Conservation (phyloP, 2,797 vertebrate genomes). For the Cottoperca gobio region DNA sequence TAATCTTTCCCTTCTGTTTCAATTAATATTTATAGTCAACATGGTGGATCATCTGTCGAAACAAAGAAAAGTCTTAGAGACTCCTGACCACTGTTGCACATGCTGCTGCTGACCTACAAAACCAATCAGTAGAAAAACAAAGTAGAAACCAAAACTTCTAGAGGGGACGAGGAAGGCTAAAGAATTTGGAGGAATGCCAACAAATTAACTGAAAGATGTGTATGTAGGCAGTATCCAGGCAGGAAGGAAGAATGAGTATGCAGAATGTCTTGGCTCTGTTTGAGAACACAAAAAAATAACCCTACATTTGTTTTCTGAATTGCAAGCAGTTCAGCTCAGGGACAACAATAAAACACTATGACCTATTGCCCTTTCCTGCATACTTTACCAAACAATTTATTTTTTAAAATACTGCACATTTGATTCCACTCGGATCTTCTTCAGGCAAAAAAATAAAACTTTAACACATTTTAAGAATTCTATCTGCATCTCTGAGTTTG, state of each 20-base stretch:
- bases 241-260: conserved; percentile 74
- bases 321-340: conserved; percentile 24
- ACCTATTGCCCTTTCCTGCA: neutral
- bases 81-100: neutral
- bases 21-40: conserved; percentile 48
- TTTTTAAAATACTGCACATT: too few relatives aligned
- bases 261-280: conserved; percentile 44
- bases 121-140: conserved; percentile 5
- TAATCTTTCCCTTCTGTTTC: conserved; percentile 28
- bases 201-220: conserved; percentile 27
- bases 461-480: conserved; percentile 7
- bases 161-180: neutral
- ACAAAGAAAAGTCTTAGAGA: conserved; percentile 1
- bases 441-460: neutral
- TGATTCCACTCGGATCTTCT: neutral
- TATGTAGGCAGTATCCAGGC: conserved; percentile 45
- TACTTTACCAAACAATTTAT: too few relatives aligned
- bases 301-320: neutral
- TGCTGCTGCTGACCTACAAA: neutral
- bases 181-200: conserved; percentile 20
- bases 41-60: conserved; percentile 42
- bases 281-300: conserved; percentile 29
- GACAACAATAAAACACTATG: neutral
- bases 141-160: neutral
- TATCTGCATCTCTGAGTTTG: neutral